A percentile compares a stretch with the other conserved stretches of the same genome.
phyloP scores from a whole-genome alignment of 2,888 invertebrate species.

The Pasiphila rectangulata region DNA sequence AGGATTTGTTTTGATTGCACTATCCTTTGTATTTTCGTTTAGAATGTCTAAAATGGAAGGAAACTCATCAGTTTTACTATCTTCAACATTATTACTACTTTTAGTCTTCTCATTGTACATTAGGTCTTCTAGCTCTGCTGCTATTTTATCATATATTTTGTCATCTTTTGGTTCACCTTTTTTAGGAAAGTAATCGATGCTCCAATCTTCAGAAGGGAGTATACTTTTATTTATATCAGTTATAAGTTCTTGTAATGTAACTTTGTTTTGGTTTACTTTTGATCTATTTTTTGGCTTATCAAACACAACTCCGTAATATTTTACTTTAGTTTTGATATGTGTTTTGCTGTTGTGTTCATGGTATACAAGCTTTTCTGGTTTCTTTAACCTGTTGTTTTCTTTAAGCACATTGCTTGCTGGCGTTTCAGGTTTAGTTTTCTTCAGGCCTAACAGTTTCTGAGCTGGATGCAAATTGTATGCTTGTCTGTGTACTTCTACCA shows the following conservation, averaged over 20 bases:
- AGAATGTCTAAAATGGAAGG: slow-evolving; percentile 77
- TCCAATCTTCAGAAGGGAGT: slow-evolving; percentile 71
- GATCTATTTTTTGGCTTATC: slow-evolving; percentile 46
- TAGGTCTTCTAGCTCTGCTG: slow-evolving; percentile 73
- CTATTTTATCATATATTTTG: slow-evolving; percentile 76
- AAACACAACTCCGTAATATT: slow-evolving; percentile 68
- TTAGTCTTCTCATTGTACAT: slow-evolving; percentile 68
- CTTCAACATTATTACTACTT: slow-evolving; percentile 49
- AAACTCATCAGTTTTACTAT: slow-evolving; percentile 66
- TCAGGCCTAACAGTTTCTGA: slow-evolving; percentile 44
- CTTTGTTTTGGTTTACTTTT: slow-evolving; percentile 44
- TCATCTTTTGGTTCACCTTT: slow-evolving; percentile 68
- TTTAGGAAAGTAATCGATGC: slow-evolving; percentile 70
- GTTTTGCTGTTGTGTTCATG: slow-evolving; percentile 38
- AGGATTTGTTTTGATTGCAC: slow-evolving; percentile 42
- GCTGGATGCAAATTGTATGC: slow-evolving; percentile 58
- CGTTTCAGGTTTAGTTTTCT: slow-evolving; percentile 42
- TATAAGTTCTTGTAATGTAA: slow-evolving; percentile 55
- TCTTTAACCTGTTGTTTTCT: slow-evolving; percentile 65
- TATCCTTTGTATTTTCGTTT: slow-evolving; percentile 53
- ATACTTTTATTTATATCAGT: slow-evolving; percentile 56
- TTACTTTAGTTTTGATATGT: slow-evolving; percentile 40
- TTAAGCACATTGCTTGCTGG: slow-evolving; percentile 56
- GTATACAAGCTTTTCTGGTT: slow-evolving; percentile 25
- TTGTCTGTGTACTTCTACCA: slow-evolving; percentile 61